Evolutionary conservation across 2,888 invertebrate species (phyloP).

Genomic region (Alloplasta piceator): DNA sequence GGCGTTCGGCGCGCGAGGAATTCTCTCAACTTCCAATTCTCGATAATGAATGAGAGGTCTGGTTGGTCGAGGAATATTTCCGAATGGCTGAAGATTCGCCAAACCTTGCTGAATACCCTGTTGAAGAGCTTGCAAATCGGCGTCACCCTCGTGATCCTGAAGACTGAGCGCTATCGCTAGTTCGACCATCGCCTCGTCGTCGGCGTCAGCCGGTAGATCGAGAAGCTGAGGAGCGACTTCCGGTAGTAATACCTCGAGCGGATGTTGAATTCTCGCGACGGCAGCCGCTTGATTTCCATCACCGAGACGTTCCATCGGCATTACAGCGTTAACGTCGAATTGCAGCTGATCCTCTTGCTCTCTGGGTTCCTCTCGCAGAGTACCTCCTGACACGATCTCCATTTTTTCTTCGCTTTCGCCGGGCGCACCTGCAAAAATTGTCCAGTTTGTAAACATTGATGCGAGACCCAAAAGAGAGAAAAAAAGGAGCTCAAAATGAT

Average conservation of each 20-base stretch:
- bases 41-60: slow-evolving; percentile 75
- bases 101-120: slow-evolving; percentile 84
- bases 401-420: slow-evolving; percentile 80
- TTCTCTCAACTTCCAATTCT: slow-evolving; percentile 52
- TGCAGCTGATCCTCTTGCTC: slow-evolving; percentile 85
- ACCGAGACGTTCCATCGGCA: slow-evolving; percentile 86
- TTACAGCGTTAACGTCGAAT: slow-evolving; percentile 86
- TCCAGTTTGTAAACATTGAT: not conserved
- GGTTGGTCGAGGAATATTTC: slow-evolving; percentile 82
- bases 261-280: slow-evolving; percentile 75
- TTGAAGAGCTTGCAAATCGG: slow-evolving; percentile 80
- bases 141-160: slow-evolving; percentile 90
- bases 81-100: slow-evolving; percentile 78
- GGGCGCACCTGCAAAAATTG: slow-evolving; percentile 67
- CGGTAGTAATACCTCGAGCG: slow-evolving; percentile 83
- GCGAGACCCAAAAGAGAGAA: too few species aligned
- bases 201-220: slow-evolving; percentile 96
- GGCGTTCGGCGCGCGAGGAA: slow-evolving; percentile 38
- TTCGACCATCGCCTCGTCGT: slow-evolving; percentile 98
- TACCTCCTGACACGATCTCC: slow-evolving; percentile 71
- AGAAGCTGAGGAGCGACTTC: slow-evolving; percentile 91
- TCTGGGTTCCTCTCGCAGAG: slow-evolving; percentile 82
- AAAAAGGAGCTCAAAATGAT: too few species aligned
- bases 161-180: slow-evolving; percentile 97
- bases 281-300: slow-evolving; percentile 80